These are phyloP conservation scores for Cyrtodaria siliqua DNA, from an alignment of 2,888 invertebrate genomes.

Conservation along the genomic window DNA sequence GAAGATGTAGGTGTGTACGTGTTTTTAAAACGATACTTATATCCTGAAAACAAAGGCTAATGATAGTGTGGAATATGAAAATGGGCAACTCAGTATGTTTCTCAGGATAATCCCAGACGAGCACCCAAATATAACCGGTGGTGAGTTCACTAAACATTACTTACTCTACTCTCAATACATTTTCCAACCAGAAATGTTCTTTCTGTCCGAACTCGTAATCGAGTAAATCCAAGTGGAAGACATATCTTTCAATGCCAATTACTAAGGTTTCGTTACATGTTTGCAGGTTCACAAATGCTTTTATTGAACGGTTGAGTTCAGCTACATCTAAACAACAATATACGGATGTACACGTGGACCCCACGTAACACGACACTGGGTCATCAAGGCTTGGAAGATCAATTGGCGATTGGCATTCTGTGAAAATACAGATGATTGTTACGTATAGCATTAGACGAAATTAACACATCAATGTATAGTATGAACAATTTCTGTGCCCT, in stretches of 20 bases:
- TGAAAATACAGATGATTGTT: no score
- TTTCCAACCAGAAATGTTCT: slow-evolving; percentile 52
- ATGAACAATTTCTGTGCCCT: no score
- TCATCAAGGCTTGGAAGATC: slow-evolving; percentile 22
- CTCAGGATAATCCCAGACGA: background rate
- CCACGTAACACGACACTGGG: slow-evolving; percentile 51
- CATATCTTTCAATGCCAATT: slow-evolving; percentile 54
- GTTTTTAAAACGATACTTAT: no score
- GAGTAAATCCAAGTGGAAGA: slow-evolving; percentile 39
- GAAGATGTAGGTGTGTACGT: no score
- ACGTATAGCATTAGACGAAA: no score
- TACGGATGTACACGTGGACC: slow-evolving; percentile 49
- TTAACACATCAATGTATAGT: background rate
- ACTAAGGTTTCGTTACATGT: slow-evolving; percentile 49
- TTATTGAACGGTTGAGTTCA: slow-evolving; percentile 33
- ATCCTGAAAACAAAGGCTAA: background rate
- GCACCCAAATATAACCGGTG: no score
- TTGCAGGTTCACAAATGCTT: slow-evolving; percentile 37
- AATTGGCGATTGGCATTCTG: slow-evolving; percentile 56
- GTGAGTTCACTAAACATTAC: slow-evolving; percentile 31
- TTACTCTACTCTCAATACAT: slow-evolving; percentile 59
- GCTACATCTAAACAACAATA: slow-evolving; percentile 51
- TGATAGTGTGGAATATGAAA: no score
- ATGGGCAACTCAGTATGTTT: no score
- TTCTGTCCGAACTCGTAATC: slow-evolving; percentile 54